Evolutionary conservation across 1,140 invertebrate genomes (phyloP).

Genomic region (Scaptodrosophila lebanonensis): DNA sequence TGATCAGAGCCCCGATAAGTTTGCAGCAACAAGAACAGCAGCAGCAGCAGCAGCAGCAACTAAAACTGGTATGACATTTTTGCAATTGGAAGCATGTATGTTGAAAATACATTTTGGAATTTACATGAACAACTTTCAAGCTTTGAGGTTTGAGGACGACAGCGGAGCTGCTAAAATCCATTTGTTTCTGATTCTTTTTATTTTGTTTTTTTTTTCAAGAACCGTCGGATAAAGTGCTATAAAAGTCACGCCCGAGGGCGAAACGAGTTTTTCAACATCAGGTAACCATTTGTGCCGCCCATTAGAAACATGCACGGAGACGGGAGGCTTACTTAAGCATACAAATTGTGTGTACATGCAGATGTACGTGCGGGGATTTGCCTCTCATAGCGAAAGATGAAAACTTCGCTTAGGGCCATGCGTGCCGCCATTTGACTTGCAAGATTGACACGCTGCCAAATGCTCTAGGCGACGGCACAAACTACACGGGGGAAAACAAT

Average conservation of each 20-base stretch:
- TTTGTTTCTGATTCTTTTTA: conserved; percentile 28
- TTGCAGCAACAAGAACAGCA: conserved; percentile 35
- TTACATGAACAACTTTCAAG: no score
- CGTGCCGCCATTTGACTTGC: conserved; percentile 70
- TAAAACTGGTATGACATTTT: conserved; percentile 27
- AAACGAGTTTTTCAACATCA: conserved; percentile 72
- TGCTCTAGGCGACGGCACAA: conserved; percentile 4
- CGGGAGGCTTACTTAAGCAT: conserved; percentile 72
- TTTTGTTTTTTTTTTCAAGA: conserved; percentile 19
- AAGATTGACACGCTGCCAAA: conserved; percentile 71
- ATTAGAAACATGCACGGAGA: conserved; percentile 73
- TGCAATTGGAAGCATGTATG: conserved; percentile 39
- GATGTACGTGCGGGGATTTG: conserved; percentile 70
- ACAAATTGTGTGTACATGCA: conserved; percentile 55
- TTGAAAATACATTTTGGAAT: conserved; percentile 38
- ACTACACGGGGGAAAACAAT: not conserved
- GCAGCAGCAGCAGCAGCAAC: conserved; percentile 20
- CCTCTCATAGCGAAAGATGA: conserved; percentile 17
- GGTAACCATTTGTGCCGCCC: conserved; percentile 73
- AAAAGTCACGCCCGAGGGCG: conserved; percentile 69
- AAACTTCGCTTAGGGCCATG: conserved; percentile 55
- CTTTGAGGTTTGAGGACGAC: conserved; percentile 18
- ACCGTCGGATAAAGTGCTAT: conserved; percentile 61
- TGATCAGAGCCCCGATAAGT: conserved; percentile 73
- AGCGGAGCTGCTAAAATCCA: conserved; percentile 41